Evolutionary conservation across 2,888 invertebrate genomes (phyloP).

Genomic region (Mantis religiosa): DNA sequence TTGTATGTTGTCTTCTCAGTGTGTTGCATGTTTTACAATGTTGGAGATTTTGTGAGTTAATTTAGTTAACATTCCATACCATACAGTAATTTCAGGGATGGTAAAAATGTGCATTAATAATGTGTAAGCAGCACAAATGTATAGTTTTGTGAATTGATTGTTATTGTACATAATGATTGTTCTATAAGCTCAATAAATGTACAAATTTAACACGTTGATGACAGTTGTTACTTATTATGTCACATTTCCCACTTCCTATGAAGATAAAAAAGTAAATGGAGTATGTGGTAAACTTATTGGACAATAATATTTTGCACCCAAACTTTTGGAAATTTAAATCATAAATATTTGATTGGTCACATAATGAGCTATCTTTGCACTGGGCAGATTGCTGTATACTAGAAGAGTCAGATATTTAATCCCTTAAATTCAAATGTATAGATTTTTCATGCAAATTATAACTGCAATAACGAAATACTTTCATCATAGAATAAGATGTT

Average conservation of each 20-base stretch:
- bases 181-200: constrained; percentile 23
- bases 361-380: too few relatives aligned
- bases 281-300: too few relatives aligned
- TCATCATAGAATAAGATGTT: too few relatives aligned
- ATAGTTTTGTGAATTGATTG: constrained; percentile 16
- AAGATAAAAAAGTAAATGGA: too few relatives aligned
- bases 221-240: background rate
- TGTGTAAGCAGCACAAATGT: constrained; percentile 10
- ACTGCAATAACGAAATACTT: too few relatives aligned
- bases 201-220: background rate
- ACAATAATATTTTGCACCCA: too few relatives aligned
- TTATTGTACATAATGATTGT: constrained; percentile 20
- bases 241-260: background rate
- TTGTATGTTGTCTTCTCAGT: constrained; percentile 13
- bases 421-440: too few relatives aligned
- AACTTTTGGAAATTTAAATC: too few relatives aligned
- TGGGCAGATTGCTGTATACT: too few relatives aligned
- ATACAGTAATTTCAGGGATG: constrained; percentile 10
- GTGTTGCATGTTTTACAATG: constrained; percentile 13
- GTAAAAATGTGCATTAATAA: constrained; percentile 1
- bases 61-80: constrained; percentile 21
- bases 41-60: constrained; percentile 7
- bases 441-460: too few relatives aligned
- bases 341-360: too few relatives aligned
- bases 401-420: too few relatives aligned